These are phyloP conservation scores for Chondrilla cf. caribensis DNA, from an alignment of 37 sponge, comb jelly and placozoan genomes.

Conservation along the genomic window DNA sequence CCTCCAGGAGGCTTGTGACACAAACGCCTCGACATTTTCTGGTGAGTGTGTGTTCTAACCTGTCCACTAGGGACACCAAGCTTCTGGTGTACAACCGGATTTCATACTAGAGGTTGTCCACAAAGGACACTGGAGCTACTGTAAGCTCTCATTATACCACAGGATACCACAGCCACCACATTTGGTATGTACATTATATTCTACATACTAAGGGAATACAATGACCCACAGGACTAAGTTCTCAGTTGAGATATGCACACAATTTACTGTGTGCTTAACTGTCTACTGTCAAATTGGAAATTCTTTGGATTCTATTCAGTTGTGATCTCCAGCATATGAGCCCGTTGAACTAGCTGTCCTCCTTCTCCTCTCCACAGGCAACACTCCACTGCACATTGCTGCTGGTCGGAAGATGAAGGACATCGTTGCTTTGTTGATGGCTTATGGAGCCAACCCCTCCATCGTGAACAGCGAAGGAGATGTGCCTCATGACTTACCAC, in stretches of 20 bases:
- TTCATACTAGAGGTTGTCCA: background rate
- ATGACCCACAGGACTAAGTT: no score
- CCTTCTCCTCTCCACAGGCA: no score
- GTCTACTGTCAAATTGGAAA: no score
- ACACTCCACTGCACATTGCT: constrained; percentile 86
- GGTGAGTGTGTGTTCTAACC: constrained; percentile 43
- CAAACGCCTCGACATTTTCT: constrained; percentile 71
- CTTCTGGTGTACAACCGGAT: background rate
- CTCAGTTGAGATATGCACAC: no score
- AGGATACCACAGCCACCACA: background rate
- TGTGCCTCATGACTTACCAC: constrained; percentile 73
- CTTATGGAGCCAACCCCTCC: constrained; percentile 81
- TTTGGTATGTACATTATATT: background rate
- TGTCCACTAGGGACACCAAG: background rate
- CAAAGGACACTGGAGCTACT: background rate
- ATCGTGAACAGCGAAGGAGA: constrained; percentile 81
- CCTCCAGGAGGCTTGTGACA: constrained; percentile 58
- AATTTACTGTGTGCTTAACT: no score
- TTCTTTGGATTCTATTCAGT: no score
- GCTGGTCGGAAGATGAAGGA: constrained; percentile 81
- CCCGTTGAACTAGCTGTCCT: no score
- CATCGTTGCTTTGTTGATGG: constrained; percentile 84
- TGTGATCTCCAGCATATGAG: no score
- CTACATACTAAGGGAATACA: no score
- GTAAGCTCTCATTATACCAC: background rate